Evolutionary conservation across 2,888 invertebrate genomes (phyloP), one percentile per base, ranked within the genome.

Genomic region (Arge pagana): DNA sequence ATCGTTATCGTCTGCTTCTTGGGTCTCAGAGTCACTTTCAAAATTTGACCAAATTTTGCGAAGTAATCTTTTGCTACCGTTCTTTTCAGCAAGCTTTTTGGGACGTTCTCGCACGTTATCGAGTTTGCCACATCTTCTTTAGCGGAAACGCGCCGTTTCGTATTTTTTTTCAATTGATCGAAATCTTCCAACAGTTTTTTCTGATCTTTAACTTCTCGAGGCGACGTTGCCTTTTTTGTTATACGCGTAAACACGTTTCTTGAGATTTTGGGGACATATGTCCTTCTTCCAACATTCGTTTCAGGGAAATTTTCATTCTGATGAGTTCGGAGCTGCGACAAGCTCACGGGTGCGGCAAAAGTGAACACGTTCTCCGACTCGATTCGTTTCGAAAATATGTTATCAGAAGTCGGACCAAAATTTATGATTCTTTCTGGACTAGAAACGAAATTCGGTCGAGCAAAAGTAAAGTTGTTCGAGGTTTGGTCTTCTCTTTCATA

Each of bases 41-140:
- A 81, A 2, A 90, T 83, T 31, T 79, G 81, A 0, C 93, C 93
- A 78, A 85, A 93, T 66, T 85, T 83, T 15, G 83, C 79, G 55
- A 89, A 89, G 70, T 89, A 85, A 51, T 82, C 79, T 61, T 84
- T 85, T 0, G 87, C 85, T 1, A 82, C 69, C 42, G 79, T 70
- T 67, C 81, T 83, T 58, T 86, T 84, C 48, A 86, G 79, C 49
- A 89, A 79, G 6, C 80, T 74, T 23, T 84, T 83, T 0, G 89
- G 89, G 37, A 88, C 85, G 66, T 83, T 80, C 24, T 80, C 77
- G 65, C 88, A 88, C 5, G 61, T 72, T 40, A 72, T 64, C 0
- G 71, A 68, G 13, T 68, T 62, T 11, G 63, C 59, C 2, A 59
- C 18, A 26, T 60, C 63, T 15, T 59, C 49, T 56, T 61, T 68